Conservation (phyloP, 2,888 invertebrate species). For the Adelognathus sp. region DNA sequence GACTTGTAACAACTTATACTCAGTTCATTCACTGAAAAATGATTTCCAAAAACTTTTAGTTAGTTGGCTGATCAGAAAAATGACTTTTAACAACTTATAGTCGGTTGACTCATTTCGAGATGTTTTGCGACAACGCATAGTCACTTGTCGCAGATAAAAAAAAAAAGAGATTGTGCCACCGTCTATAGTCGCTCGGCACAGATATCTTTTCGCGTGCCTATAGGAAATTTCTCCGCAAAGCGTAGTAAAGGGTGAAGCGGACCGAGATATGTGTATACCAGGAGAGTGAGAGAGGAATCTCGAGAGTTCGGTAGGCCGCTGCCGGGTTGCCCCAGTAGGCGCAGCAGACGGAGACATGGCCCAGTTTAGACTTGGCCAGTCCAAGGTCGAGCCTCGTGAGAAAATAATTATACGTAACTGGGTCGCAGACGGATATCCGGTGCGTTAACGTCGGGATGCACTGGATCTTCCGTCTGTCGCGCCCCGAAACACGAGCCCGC, state of each 20-base stretch:
- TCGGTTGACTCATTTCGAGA: too few species aligned
- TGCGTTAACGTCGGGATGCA: constrained; percentile 46
- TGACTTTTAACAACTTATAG: too few species aligned
- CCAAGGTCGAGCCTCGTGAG: constrained; percentile 75
- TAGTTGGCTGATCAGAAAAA: too few species aligned
- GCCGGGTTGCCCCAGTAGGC: constrained; percentile 67
- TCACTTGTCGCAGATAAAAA: too few species aligned
- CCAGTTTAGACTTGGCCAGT: constrained; percentile 74
- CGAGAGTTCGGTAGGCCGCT: constrained; percentile 63
- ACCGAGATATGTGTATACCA: constrained; percentile 23
- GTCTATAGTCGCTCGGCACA: too few species aligned
- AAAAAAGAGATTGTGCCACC: too few species aligned
- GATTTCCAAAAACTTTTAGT: too few species aligned
- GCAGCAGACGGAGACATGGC: constrained; percentile 75
- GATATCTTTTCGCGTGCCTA: neutral
- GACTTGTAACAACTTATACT: too few species aligned
- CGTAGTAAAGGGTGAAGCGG: constrained; percentile 25
- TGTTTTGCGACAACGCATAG: too few species aligned
- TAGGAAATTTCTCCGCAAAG: neutral
- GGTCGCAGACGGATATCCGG: constrained; percentile 71
- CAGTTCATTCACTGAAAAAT: too few species aligned
- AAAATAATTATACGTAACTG: constrained; percentile 76
- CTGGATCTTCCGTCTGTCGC: constrained; percentile 10
- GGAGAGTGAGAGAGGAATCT: constrained; percentile 43
- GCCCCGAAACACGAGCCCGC: too few species aligned